These are phyloP conservation scores for Odontomachus brunneus DNA, from an alignment of 1,140 invertebrate species.

Conservation along the genomic window DNA sequence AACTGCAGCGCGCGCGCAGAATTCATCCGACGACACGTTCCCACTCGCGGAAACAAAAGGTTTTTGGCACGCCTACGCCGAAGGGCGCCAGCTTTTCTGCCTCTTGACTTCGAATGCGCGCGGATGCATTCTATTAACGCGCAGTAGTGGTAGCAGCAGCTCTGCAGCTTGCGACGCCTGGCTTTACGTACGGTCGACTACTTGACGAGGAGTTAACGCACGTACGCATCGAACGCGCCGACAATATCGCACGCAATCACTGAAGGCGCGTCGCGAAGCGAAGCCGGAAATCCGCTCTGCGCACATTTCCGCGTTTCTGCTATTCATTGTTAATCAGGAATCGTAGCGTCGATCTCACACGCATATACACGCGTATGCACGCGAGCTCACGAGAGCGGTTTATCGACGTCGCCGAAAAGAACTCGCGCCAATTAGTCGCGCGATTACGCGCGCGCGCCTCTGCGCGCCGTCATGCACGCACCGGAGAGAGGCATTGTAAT, in stretches of 20 bases:
- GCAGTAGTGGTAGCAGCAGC: background rate
- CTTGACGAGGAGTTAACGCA: conserved; percentile 11
- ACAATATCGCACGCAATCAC: conserved; percentile 37
- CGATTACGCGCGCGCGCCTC: conserved; percentile 44
- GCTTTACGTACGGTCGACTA: background rate
- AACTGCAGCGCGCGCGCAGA: conserved; percentile 27
- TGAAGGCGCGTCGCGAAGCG: background rate
- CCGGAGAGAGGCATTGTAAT: conserved; percentile 35
- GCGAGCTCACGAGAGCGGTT: background rate
- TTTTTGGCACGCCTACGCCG: conserved; percentile 55
- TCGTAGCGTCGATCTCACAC: background rate
- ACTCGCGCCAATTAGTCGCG: conserved; percentile 57
- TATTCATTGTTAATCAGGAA: conserved; percentile 16
- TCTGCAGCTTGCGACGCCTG: background rate
- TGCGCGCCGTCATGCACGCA: background rate
- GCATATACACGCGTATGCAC: too few species aligned
- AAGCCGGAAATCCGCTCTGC: background rate
- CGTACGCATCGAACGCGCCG: conserved; percentile 39
- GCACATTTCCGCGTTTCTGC: conserved; percentile 20
- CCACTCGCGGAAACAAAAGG: conserved; percentile 47
- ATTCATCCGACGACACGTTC: conserved; percentile 48
- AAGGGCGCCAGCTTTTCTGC: conserved; percentile 50
- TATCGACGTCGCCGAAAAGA: conserved; percentile 24
- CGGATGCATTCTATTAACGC: conserved; percentile 53
- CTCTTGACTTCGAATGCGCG: conserved; percentile 29